Evolutionary conservation across 2,888 invertebrate genomes (phyloP).

Genomic region (Endotricha flammealis): DNA sequence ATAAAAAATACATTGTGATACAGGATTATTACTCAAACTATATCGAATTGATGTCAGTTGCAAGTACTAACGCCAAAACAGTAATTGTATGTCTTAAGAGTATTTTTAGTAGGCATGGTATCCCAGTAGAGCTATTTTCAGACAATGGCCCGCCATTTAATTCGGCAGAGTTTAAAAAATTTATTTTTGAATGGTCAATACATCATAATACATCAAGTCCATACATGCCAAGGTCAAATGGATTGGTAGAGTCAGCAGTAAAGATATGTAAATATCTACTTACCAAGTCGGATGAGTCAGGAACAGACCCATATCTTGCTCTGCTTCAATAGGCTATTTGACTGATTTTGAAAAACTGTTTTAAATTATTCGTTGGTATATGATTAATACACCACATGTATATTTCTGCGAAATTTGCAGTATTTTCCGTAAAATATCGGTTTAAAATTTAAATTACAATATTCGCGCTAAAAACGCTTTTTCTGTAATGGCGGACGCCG

Average conservation of each 20-base stretch:
- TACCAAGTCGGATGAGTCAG: conserved; percentile 14
- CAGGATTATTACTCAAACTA: conserved; percentile 26
- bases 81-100: conserved; percentile 12
- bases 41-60: conserved; percentile 18
- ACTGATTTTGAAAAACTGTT: too few species aligned
- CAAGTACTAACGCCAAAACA: conserved; percentile 12
- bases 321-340: conserved; percentile 21
- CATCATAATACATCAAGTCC: conserved; percentile 20
- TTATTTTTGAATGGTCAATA: conserved; percentile 15
- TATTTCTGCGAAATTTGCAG: too few species aligned
- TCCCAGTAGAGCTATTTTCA: conserved; percentile 18
- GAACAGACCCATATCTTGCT: conserved; percentile 19
- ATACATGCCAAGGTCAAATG: conserved; percentile 19
- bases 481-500: too few species aligned
- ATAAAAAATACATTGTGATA: conserved; percentile 18
- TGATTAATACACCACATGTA: too few species aligned
- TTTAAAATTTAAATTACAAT: too few species aligned
- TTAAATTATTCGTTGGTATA: too few species aligned
- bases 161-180: conserved; percentile 18
- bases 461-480: too few species aligned
- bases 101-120: conserved; percentile 20
- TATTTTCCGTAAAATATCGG: too few species aligned
- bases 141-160: conserved; percentile 24
- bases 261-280: conserved; percentile 17
- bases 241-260: conserved; percentile 16